Evolutionary conservation across 2,113 vertebrate species (phyloP).

Genomic region (Leuciscus idus): DNA sequence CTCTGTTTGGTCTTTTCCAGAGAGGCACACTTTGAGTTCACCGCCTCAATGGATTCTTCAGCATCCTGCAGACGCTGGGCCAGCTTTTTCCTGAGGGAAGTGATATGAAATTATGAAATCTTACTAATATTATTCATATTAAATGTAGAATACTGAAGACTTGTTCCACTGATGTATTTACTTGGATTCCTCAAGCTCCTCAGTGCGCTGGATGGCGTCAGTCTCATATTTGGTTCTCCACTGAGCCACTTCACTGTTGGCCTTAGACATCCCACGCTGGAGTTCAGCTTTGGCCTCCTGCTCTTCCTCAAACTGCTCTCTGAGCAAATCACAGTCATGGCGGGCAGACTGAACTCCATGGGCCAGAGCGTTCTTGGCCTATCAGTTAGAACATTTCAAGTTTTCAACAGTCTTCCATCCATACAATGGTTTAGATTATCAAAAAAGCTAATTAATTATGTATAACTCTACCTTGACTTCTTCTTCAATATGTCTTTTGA

Average conservation of each 20-base stretch:
- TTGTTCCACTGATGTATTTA: slow-evolving; percentile 53
- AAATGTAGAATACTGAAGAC: neutral
- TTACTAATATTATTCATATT: neutral
- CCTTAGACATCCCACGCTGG: slow-evolving; percentile 84
- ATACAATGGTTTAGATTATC: no score
- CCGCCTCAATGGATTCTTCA: no score
- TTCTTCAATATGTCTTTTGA: no score
- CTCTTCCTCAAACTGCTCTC: slow-evolving; percentile 85
- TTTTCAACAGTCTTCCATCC: no score
- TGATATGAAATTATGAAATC: no score
- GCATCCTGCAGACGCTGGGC: no score
- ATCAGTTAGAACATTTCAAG: no score
- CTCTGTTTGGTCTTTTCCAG: no score
- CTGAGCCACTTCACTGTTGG: slow-evolving; percentile 85
- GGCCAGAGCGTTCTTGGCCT: slow-evolving; percentile 74
- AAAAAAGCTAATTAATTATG: no score
- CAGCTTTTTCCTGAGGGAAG: no score
- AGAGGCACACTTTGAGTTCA: no score
- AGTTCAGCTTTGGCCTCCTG: slow-evolving; percentile 84
- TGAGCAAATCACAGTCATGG: slow-evolving; percentile 84
- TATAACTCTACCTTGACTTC: no score
- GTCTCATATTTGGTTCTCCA: slow-evolving; percentile 87
- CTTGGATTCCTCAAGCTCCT: slow-evolving; percentile 87
- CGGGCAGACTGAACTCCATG: slow-evolving; percentile 73
- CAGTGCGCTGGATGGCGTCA: slow-evolving; percentile 83